Evolutionary conservation across 2,797 vertebrate genomes (phyloP).

Genomic region (Valencia hispanica): DNA sequence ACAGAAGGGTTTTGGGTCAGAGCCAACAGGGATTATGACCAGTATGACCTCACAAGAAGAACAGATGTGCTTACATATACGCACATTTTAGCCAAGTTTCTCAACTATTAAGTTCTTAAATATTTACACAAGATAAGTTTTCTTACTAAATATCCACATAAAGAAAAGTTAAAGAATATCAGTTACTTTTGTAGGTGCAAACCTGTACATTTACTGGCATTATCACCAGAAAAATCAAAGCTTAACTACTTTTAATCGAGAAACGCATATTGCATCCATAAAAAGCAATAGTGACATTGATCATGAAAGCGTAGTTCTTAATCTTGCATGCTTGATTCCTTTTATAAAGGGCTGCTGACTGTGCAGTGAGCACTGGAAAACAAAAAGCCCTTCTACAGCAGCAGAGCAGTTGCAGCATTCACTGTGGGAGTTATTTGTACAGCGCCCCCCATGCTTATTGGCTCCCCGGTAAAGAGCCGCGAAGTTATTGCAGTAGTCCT

Average conservation of each 20-base stretch:
- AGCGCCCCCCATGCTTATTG: background rate
- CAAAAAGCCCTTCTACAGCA: constrained; percentile 28
- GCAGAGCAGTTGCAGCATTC: background rate
- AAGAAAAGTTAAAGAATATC: background rate
- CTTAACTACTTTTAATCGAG: background rate
- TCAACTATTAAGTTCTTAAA: background rate
- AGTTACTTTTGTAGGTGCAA: background rate
- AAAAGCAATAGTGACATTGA: background rate
- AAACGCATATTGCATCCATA: background rate
- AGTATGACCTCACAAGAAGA: constrained; percentile 31
- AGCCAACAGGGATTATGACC: constrained; percentile 68
- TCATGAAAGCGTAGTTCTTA: too few relatives aligned
- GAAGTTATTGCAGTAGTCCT: background rate
- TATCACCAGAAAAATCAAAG: background rate
- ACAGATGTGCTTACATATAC: constrained; percentile 1
- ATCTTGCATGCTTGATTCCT: background rate
- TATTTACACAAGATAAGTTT: background rate
- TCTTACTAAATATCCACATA: background rate
- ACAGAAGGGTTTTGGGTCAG: constrained; percentile 60
- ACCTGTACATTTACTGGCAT: background rate
- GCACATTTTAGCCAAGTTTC: background rate
- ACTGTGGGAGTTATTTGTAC: background rate
- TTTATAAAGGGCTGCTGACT: constrained; percentile 28
- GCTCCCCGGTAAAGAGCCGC: background rate
- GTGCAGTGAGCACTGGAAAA: constrained; percentile 19